Evolutionary conservation across 2,113 vertebrate species (phyloP).

Genomic region (Cyphomyrus discorhynchus): DNA sequence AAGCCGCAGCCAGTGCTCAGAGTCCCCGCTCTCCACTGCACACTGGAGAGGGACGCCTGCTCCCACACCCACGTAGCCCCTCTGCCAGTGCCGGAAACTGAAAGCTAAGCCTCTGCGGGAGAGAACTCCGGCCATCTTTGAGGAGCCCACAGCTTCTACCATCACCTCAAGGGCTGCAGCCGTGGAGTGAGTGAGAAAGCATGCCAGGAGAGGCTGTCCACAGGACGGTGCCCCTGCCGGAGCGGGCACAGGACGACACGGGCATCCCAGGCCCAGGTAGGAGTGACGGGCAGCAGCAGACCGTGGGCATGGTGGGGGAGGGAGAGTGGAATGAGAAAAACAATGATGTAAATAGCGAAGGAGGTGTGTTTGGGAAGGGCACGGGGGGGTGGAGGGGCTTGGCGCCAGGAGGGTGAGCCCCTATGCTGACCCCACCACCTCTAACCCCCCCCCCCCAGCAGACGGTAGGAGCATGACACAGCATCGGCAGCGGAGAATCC

Average conservation of each 20-base stretch:
- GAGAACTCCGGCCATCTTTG: background rate
- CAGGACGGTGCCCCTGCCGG: conserved; percentile 52
- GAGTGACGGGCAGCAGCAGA: conserved; percentile 30
- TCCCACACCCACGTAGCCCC: conserved; percentile 15
- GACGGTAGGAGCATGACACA: conserved; percentile 38
- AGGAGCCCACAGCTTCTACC: conserved; percentile 12
- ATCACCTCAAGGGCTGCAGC: conserved; percentile 50
- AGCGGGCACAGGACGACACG: conserved; percentile 49
- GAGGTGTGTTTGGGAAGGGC: background rate
- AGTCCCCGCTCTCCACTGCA: conserved; percentile 37
- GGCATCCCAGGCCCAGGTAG: conserved; percentile 65
- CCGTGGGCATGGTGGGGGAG: background rate
- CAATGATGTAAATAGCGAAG: background rate
- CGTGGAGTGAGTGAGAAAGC: conserved; percentile 43
- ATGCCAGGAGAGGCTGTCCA: conserved; percentile 67
- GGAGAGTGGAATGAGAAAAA: background rate
- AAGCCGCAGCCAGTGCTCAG: conserved; percentile 58
- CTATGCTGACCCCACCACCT: background rate
- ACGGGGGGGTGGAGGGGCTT: background rate
- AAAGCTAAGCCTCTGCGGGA: background rate
- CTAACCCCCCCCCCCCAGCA: background rate
- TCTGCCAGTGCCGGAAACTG: background rate
- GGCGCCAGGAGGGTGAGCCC: background rate
- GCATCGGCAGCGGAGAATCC: conserved; percentile 33
- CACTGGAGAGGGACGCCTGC: conserved; percentile 33